phyloP scores from a whole-genome alignment of 2,888 invertebrate species.

The Drosophila neonasuta region DNA sequence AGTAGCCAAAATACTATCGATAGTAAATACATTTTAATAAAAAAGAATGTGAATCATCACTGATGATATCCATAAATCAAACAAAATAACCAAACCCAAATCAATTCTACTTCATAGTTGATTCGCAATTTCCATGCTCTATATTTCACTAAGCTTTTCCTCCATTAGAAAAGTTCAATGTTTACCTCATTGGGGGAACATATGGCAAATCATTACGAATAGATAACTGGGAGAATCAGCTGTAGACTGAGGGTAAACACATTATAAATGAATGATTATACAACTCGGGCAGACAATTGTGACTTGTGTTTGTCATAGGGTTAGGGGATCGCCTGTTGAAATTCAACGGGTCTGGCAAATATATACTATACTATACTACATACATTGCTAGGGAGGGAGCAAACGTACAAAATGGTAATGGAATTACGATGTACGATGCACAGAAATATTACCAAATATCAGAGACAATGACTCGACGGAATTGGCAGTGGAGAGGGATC shows the following conservation, averaged over 20 bases:
- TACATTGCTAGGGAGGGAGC: background rate
- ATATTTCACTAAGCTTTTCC: background rate
- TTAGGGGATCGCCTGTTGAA: conserved; percentile 17
- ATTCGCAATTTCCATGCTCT: too few relatives aligned
- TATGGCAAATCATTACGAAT: conserved; percentile 43
- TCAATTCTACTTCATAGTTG: too few relatives aligned
- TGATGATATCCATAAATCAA: too few relatives aligned
- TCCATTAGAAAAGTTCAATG: conserved; percentile 13
- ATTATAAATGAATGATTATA: conserved; percentile 27
- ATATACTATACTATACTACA: background rate
- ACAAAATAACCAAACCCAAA: too few relatives aligned
- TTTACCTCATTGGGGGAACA: conserved; percentile 33
- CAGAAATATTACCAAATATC: conserved; percentile 45
- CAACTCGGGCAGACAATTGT: conserved; percentile 34
- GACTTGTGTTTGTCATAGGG: conserved; percentile 4
- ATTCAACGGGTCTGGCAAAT: conserved; percentile 14
- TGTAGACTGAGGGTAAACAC: conserved; percentile 1
- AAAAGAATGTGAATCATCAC: too few relatives aligned
- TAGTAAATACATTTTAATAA: background rate
- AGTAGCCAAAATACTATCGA: background rate
- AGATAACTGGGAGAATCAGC: conserved; percentile 27
- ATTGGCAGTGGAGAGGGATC: background rate
- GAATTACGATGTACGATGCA: conserved; percentile 35
- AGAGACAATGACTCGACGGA: conserved; percentile 35
- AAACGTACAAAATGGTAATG: conserved; percentile 14